phyloP scores from a whole-genome alignment of 2,797 vertebrate genomes.

The Tympanoctomys barrerae region DNA sequence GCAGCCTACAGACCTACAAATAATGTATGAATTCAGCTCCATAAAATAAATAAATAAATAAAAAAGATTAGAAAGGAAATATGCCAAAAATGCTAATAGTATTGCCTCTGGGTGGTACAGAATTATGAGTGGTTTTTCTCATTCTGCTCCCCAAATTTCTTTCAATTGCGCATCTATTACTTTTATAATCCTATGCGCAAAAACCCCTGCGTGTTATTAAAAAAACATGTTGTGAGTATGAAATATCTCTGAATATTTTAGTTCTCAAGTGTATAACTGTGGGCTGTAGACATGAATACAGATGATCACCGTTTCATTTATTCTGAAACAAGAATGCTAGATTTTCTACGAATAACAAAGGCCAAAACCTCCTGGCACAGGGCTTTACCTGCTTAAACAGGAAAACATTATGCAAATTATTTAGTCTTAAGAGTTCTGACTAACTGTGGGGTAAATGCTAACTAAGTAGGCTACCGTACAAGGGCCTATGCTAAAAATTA shows the following conservation, averaged over 20 bases:
- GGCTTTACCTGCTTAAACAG: constrained; percentile 28
- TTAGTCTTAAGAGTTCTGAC: constrained; percentile 25
- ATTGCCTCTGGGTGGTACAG: constrained; percentile 49
- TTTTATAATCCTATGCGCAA: constrained; percentile 61
- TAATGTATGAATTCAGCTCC: not conserved
- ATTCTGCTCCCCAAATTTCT: constrained; percentile 59
- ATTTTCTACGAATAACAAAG: constrained; percentile 73
- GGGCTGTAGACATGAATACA: constrained; percentile 80
- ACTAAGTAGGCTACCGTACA: constrained; percentile 32
- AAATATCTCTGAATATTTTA: constrained; percentile 79
- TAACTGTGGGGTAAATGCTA: constrained; percentile 52
- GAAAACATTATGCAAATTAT: constrained; percentile 60
- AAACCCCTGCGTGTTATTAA: not conserved
- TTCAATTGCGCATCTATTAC: constrained; percentile 53
- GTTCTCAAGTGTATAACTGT: constrained; percentile 78
- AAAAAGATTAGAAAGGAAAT: constrained; percentile 41
- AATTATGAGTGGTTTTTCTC: constrained; percentile 67
- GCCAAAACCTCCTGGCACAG: constrained; percentile 59
- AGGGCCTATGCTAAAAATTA: constrained; percentile 45
- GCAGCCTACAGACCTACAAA: not conserved
- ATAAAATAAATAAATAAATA: not conserved
- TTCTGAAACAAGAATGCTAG: constrained; percentile 61
- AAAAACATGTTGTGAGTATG: constrained; percentile 72
- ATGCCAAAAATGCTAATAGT: constrained; percentile 53
- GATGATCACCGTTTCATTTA: constrained; percentile 74